These are phyloP conservation scores for Ctenopoma multispine DNA, from an alignment of 2,797 vertebrate species.

Conservation along the genomic window DNA sequence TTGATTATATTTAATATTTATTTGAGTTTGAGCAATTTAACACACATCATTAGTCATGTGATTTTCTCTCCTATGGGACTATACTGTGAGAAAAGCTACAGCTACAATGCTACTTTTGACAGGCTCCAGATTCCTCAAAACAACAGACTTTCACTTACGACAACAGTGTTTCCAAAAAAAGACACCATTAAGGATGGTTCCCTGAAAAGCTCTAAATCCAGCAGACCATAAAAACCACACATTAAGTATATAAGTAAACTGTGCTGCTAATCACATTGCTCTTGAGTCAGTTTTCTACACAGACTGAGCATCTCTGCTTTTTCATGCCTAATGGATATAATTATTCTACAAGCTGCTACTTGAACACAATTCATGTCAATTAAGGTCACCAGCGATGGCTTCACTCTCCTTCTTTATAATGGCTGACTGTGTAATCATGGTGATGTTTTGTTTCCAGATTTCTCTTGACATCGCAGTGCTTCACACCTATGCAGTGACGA, in stretches of 20 bases:
- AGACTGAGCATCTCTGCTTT: constrained; percentile 6
- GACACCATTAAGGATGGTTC: background rate
- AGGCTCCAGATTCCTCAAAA: background rate
- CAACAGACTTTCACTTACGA: background rate
- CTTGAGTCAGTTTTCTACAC: constrained; percentile 31
- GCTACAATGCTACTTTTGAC: background rate
- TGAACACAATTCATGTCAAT: constrained; percentile 31
- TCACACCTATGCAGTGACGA: background rate
- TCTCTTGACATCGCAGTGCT: background rate
- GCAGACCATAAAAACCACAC: background rate
- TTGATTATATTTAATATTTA: background rate
- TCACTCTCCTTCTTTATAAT: background rate
- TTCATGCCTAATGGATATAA: constrained; percentile 33
- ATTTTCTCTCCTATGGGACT: background rate
- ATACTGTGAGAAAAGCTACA: too few relatives aligned
- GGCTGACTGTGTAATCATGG: constrained; percentile 2
- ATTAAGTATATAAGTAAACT: constrained; percentile 42
- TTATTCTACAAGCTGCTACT: constrained; percentile 8
- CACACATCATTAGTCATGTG: background rate
- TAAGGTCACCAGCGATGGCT: background rate
- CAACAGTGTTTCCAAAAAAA: constrained; percentile 11
- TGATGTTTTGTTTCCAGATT: constrained; percentile 8
- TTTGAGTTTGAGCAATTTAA: background rate
- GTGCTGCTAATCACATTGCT: constrained; percentile 30
- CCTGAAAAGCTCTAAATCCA: constrained; percentile 6